Evolutionary conservation across 2,888 invertebrate species (phyloP).

Genomic region (Nezara viridula): DNA sequence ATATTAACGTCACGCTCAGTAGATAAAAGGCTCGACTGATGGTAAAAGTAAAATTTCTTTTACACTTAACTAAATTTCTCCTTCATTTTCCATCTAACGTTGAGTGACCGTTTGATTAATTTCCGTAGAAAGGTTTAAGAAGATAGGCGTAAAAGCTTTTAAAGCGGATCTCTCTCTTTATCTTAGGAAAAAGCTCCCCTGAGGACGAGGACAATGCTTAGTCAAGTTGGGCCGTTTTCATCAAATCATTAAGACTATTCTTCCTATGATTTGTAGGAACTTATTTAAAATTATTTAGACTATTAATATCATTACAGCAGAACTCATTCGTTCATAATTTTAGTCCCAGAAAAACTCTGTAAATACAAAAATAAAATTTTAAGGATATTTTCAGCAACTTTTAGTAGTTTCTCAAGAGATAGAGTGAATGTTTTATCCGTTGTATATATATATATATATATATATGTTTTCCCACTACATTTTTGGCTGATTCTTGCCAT

Average conservation of each 20-base stretch:
- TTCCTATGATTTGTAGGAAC: neutral
- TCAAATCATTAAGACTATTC: neutral
- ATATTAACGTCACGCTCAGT: neutral
- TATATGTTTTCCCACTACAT: too few relatives aligned
- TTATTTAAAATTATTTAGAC: neutral
- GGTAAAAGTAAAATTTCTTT: neutral
- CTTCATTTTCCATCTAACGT: neutral
- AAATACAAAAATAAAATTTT: too few relatives aligned
- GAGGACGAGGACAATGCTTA: neutral
- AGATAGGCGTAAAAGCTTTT: slow-evolving; percentile 40
- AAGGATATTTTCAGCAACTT: too few relatives aligned
- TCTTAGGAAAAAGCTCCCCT: neutral
- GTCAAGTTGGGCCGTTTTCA: neutral
- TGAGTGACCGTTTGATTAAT: slow-evolving; percentile 36
- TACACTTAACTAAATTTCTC: neutral
- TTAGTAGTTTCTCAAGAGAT: too few relatives aligned
- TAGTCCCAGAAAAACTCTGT: too few relatives aligned
- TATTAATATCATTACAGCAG: too few relatives aligned
- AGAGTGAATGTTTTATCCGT: too few relatives aligned
- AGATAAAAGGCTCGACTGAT: neutral
- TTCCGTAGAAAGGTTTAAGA: slow-evolving; percentile 1
- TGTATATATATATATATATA: too few relatives aligned
- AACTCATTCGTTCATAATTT: too few relatives aligned
- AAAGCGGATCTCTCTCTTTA: slow-evolving; percentile 12
- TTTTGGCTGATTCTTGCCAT: too few relatives aligned